A percentile compares a stretch with the other conserved stretches of the same genome.
Conservation (phyloP, 2,888 invertebrate species). For the Allacma fusca region DNA sequence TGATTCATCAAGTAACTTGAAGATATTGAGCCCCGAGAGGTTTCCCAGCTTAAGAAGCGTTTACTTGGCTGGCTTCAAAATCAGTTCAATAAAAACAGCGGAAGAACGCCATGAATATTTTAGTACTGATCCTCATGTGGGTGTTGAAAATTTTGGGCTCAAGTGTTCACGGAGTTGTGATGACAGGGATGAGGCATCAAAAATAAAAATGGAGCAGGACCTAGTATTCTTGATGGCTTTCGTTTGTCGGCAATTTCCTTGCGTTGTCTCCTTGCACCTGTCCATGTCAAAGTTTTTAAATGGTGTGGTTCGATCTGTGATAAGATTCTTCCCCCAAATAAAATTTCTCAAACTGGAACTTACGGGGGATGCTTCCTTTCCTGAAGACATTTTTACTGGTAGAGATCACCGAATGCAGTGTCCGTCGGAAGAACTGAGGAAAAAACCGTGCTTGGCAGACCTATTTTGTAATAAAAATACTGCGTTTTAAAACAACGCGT, state of each 20-base stretch:
- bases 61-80: no score
- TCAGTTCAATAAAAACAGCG: no score
- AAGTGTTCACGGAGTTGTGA: background rate
- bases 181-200: background rate
- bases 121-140: background rate
- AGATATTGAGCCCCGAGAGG: no score
- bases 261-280: background rate
- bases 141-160: background rate
- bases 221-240: background rate
- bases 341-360: background rate
- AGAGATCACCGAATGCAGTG: no score
- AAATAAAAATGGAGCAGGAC: background rate
- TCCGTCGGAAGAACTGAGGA: background rate
- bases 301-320: background rate
- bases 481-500: no score
- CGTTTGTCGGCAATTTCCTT: background rate
- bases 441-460: background rate
- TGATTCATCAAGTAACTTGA: no score
- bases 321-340: background rate
- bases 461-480: no score
- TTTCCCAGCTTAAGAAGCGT: no score
- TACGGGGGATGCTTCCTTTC: background rate
- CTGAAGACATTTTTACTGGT: constrained; percentile 11
- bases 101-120: no score
- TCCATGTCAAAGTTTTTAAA: background rate